Conservation (phyloP, 92 coral and sea anemone species). For the Metridium senile region DNA sequence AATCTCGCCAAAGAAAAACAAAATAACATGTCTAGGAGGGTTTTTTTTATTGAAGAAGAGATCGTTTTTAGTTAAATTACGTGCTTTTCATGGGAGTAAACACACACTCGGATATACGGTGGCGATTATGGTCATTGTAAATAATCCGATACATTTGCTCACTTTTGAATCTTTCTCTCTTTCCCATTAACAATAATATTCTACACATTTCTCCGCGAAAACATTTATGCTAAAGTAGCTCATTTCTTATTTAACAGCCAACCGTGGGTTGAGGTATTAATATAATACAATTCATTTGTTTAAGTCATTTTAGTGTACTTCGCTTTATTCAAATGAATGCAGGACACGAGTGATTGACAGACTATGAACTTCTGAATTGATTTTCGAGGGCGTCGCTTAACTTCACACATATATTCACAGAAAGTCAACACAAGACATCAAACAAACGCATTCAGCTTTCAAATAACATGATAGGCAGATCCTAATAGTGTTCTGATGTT, state of each 20-base stretch:
- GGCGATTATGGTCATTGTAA: background rate
- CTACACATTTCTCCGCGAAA: background rate
- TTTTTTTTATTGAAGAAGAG: too few relatives aligned
- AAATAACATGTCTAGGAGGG: background rate
- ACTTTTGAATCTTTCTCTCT: background rate
- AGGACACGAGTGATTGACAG: slow-evolving; percentile 11
- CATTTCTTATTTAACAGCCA: too few relatives aligned
- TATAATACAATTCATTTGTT: too few relatives aligned
- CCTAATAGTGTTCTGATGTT: background rate
- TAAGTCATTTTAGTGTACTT: background rate
- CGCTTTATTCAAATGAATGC: slow-evolving; percentile 3
- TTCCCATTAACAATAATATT: background rate
- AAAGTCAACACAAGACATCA: slow-evolving; percentile 1
- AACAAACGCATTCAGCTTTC: background rate
- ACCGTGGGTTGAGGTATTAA: too few relatives aligned
- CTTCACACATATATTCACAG: slow-evolving; percentile 10
- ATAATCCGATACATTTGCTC: slow-evolving; percentile 1
- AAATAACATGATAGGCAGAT: background rate
- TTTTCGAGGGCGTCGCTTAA: slow-evolving; percentile 17
- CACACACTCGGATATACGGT: background rate
- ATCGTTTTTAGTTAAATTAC: background rate
- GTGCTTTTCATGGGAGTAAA: background rate
- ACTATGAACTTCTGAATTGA: slow-evolving; percentile 2
- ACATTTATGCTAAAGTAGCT: background rate
- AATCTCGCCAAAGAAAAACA: background rate